Evolutionary conservation across 2,113 vertebrate species (phyloP).

Genomic region (Lagopus leucura): DNA sequence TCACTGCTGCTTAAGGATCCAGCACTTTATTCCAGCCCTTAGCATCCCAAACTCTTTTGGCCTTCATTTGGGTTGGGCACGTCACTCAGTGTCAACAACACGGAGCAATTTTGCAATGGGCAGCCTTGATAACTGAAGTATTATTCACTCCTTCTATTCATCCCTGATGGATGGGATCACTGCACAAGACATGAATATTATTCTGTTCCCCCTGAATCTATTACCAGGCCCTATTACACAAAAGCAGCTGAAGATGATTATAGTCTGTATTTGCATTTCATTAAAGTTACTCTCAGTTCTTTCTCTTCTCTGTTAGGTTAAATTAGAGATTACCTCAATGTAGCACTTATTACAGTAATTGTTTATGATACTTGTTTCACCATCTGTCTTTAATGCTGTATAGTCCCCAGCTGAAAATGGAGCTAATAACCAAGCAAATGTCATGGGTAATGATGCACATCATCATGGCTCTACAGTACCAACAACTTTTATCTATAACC

Average conservation of each 20-base stretch:
- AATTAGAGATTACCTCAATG: conserved; percentile 63
- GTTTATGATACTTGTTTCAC: conserved; percentile 73
- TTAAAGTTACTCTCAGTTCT: conserved; percentile 59
- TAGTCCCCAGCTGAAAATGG: conserved; percentile 61
- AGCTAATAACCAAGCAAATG: conserved; percentile 71
- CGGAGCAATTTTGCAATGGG: conserved; percentile 21
- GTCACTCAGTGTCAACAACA: neutral
- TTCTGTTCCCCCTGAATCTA: conserved; percentile 39
- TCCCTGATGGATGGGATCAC: conserved; percentile 22
- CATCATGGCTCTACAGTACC: neutral
- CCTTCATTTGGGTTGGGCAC: neutral
- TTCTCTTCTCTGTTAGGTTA: conserved; percentile 66
- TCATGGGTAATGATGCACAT: neutral
- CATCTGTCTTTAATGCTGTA: conserved; percentile 74
- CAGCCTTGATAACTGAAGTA: neutral
- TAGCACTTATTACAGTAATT: conserved; percentile 72
- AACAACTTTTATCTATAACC: neutral
- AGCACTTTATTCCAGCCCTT: neutral
- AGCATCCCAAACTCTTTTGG: neutral
- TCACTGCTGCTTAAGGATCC: neutral
- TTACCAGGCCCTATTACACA: conserved; percentile 53
- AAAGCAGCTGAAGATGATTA: conserved; percentile 69
- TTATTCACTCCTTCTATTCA: conserved; percentile 39
- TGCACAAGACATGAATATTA: conserved; percentile 50
- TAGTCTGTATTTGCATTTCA: conserved; percentile 63